phyloP scores from a whole-genome alignment of 2,113 vertebrate species.

The Eolophus roseicapilla region DNA sequence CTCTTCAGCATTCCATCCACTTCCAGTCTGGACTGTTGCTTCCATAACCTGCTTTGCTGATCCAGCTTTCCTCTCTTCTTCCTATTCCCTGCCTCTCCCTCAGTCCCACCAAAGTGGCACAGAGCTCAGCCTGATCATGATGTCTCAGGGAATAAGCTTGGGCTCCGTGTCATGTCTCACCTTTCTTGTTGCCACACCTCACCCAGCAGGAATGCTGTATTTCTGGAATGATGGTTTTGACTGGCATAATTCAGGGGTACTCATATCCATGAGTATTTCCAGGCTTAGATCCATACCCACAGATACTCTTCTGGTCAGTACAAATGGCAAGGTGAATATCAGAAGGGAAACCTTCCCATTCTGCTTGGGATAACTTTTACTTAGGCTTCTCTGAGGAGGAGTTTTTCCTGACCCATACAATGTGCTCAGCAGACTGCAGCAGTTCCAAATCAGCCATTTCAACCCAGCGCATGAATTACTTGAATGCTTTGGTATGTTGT shows the following conservation, averaged over 20 bases:
- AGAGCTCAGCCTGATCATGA: background rate
- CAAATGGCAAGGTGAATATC: background rate
- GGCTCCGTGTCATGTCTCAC: background rate
- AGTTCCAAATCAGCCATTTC: background rate
- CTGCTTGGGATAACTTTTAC: background rate
- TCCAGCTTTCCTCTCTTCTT: background rate
- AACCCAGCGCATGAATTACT: background rate
- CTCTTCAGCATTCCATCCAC: background rate
- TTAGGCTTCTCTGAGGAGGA: background rate
- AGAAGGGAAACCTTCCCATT: background rate
- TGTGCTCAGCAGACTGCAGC: background rate
- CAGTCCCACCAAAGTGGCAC: background rate
- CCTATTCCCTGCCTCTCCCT: background rate
- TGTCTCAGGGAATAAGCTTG: background rate
- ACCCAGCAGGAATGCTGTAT: background rate
- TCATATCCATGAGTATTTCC: background rate
- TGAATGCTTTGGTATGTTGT: slow-evolving; percentile 2
- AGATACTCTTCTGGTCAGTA: background rate
- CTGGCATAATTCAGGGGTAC: background rate
- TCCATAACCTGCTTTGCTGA: background rate
- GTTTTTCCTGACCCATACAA: background rate
- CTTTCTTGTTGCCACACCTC: background rate
- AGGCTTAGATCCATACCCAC: background rate
- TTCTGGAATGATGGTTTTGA: background rate
- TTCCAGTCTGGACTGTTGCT: background rate